Base-by-base conservation (phyloP, 1,140 invertebrate species). In the Hylaeus anthracinus region DNA sequence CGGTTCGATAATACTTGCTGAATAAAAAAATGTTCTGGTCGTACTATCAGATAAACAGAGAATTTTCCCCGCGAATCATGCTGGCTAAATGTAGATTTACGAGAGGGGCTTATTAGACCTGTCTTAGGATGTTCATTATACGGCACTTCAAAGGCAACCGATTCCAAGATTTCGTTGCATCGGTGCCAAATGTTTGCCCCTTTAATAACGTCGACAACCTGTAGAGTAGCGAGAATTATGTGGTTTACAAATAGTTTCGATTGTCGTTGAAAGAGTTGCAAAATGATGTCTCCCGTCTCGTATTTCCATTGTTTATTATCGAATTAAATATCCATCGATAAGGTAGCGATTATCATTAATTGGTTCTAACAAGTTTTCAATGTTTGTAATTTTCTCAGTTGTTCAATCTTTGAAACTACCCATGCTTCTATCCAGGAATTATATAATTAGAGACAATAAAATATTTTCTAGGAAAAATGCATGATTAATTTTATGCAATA, bases 131-230 rank as follows among this genome's bases (percentile, higher is more conserved):
- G 15, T 58, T 79, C 72, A 58, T 60, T 58, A 73, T 65, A 58
- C 43, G 39, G 41, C 8, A 12, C 48, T 64, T 45, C 26, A 26
- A 73, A 79, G 70, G 66, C 56, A 64, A 56, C 43, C 26, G 15
- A 41, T 73, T 72, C 77, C 70, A 79, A 73, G 77, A 79, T 56
- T 73, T 55, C 10, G 60, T 12, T 66, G 77, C 43, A 56, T 6
- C 71, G 53, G 15, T 79, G 77, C 77, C 77, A 79, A 79, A 73
- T 64, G 51, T 73, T 79, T 58, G 71, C 51, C 77, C 58, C 77
- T 73, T 79, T 79, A 79, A 73, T 79, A 65, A 73, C 71, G 73
- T 61, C 71, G 37, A 12, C 71, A 73, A 79, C 70, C 77, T 79
- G 77, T 79, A 15, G 77, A 65, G 37, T 45, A 55, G 43, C 3